phyloP scores from a whole-genome alignment of 1,140 invertebrate species.

The Tenebrio molitor region DNA sequence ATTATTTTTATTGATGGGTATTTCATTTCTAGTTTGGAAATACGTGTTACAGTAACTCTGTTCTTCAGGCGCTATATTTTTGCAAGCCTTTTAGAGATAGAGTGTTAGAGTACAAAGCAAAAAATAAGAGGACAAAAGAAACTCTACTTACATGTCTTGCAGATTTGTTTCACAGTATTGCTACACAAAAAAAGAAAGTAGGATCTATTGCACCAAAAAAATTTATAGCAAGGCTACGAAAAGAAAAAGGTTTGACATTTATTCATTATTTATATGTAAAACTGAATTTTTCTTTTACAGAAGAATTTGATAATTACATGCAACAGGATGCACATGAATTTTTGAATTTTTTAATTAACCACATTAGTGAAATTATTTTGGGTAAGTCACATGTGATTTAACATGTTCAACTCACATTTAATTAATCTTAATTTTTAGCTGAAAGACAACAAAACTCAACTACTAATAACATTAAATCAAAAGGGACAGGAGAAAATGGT shows the following conservation, averaged over 20 bases:
- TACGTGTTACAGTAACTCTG: conserved; percentile 99
- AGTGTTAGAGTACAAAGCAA: conserved; percentile 98
- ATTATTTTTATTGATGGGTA: too few species aligned
- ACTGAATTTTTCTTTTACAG: conserved; percentile 72
- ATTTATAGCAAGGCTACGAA: conserved; percentile 97
- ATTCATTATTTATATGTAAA: conserved; percentile 6
- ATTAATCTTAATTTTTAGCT: conserved; percentile 57
- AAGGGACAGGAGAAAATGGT: conserved; percentile 69
- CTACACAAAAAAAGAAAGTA: conserved; percentile 99
- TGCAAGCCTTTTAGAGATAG: conserved; percentile 99
- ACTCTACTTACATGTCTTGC: conserved; percentile 97
- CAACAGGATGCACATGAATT: conserved; percentile 99
- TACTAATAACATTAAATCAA: conserved; percentile 65
- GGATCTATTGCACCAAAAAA: conserved; percentile 99
- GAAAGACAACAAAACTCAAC: conserved; percentile 64
- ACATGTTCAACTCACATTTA: conserved; percentile 14
- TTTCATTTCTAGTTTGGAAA: conserved; percentile 94
- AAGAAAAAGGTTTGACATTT: conserved; percentile 90
- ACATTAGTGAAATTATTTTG: conserved; percentile 93
- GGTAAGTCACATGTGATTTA: conserved; percentile 72
- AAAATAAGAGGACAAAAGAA: conserved; percentile 98
- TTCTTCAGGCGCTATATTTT: conserved; percentile 99
- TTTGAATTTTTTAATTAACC: conserved; percentile 98
- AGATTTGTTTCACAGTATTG: conserved; percentile 98
- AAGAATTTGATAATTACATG: conserved; percentile 99